Conservation (phyloP, 2,113 vertebrate genomes). For the Pluvianellus socialis region DNA sequence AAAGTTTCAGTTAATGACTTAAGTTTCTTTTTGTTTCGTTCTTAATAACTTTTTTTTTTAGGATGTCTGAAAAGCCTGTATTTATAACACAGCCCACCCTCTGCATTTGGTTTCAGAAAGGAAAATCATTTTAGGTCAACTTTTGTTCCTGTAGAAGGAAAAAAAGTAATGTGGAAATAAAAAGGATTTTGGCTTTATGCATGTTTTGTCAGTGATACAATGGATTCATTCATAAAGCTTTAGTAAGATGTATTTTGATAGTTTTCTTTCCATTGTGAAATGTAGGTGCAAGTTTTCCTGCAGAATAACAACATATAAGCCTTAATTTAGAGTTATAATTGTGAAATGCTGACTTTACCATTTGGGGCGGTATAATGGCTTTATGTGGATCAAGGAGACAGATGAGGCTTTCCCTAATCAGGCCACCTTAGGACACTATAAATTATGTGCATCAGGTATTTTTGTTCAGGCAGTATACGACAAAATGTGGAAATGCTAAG, state of each 20-base stretch:
- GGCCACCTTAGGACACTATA: background rate
- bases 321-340: constrained; percentile 49
- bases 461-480: background rate
- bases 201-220: background rate
- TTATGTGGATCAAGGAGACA: background rate
- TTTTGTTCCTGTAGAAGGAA: background rate
- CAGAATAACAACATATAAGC: constrained; percentile 2
- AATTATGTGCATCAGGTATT: background rate
- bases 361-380: background rate
- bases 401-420: background rate
- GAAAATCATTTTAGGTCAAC: background rate
- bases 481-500: background rate
- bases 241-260: constrained; percentile 3
- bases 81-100: background rate
- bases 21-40: background rate
- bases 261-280: constrained; percentile 27
- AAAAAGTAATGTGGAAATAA: background rate
- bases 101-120: background rate
- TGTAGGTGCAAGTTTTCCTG: background rate
- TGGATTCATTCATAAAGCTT: constrained; percentile 10
- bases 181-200: background rate
- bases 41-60: background rate
- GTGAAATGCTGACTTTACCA: constrained; percentile 33
- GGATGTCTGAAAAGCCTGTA: background rate
- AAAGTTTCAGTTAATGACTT: constrained; percentile 21